Evolutionary conservation across 1,140 invertebrate genomes (phyloP), one percentile per base, ranked within the genome.

Genomic region (Xylocopa sonorina): DNA sequence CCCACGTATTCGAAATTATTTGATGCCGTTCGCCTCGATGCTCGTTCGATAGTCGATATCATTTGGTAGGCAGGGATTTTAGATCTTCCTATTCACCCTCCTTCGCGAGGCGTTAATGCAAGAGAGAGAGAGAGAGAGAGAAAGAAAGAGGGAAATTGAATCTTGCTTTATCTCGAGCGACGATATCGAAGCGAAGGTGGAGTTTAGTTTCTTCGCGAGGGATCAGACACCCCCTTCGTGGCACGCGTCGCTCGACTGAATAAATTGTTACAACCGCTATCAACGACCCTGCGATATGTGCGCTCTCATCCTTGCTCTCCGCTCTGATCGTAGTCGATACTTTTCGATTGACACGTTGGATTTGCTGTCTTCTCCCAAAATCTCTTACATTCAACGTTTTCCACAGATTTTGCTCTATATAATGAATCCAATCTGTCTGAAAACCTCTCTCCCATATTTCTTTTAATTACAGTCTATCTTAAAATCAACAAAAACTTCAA

Each of bases 131-230:
- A n/a, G n/a, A n/a, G n/a, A n/a, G n/a, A n/a, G n/a, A n/a, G n/a
- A n/a, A n/a, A n/a, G n/a, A n/a, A n/a, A n/a, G n/a, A n/a, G 88
- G 32, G 87, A 90, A 91, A 91, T 91, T 91, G 90, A 91, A 91
- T 91, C 88, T 90, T 84, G 87, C 86, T 90, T 90, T 90, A 91
- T 91, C 89, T 89, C 64, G 63, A 72, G 55, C 51, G 63, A 24
- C 29, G 80, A 78, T 82, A 83, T 87, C 77, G 83, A 66, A 78
- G 78, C 60, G 69, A 55, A 74, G 53, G 80, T 87, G 88, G 85
- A 68, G 64, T 51, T 34, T 58, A 68, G 64, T 51, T 34, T 58
- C 38, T 53, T 62, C 32, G 51, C 32, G 53, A 51, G 76, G 76
- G 87, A 88, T 85, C 86, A 84, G 83, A 81, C 86, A 53, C 78